These are phyloP conservation scores for Amphipoea oculea DNA, from an alignment of 2,888 invertebrate species.

Conservation along the genomic window DNA sequence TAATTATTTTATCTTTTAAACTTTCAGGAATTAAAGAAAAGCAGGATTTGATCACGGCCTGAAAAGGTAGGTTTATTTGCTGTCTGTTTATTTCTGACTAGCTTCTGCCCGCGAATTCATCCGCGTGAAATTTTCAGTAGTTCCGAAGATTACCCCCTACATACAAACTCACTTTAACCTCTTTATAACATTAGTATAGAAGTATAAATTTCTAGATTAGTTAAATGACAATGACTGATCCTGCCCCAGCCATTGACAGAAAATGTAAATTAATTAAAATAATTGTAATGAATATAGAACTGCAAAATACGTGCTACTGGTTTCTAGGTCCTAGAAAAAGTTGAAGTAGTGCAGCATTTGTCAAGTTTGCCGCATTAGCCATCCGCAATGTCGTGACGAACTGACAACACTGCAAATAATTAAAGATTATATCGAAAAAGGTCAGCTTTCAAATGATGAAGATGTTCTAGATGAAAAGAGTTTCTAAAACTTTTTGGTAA, in stretches of 20 bases:
- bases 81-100: not conserved
- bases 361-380: not conserved
- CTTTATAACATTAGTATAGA: too few species aligned
- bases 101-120: not conserved
- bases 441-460: not conserved
- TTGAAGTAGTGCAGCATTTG: constrained; percentile 6
- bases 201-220: not conserved
- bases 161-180: too few species aligned
- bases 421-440: not conserved
- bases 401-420: not conserved
- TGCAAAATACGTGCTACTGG: too few species aligned
- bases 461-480: not conserved
- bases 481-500: not conserved
- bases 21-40: not conserved
- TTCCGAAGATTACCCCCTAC: not conserved
- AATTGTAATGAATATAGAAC: too few species aligned
- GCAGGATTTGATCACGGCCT: not conserved
- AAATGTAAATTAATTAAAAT: too few species aligned
- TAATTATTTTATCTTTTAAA: constrained; percentile 7
- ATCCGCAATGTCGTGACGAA: not conserved
- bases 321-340: not conserved
- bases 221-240: too few species aligned
- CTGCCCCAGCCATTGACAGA: too few species aligned
- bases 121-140: not conserved
- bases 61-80: not conserved